A percentile compares a stretch with the other conserved stretches of the same genome.
phyloP scores from a whole-genome alignment of 2,113 vertebrate genomes.

The Caranx melampygus region DNA sequence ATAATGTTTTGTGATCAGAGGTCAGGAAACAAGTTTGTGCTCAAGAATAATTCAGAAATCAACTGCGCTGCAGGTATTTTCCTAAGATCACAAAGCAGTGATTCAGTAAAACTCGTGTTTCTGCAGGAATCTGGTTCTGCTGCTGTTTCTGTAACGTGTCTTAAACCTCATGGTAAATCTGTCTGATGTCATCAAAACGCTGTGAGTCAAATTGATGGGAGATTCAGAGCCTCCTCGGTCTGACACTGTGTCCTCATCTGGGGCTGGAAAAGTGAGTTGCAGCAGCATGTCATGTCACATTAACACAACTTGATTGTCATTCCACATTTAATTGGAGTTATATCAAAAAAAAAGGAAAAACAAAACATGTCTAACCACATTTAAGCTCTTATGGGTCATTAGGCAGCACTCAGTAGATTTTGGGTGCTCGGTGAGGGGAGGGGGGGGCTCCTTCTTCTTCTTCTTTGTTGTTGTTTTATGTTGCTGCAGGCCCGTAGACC shows the following conservation, averaged over 20 bases:
- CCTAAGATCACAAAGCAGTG: background rate
- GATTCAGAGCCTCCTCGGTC: constrained; percentile 7
- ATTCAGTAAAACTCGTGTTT: background rate
- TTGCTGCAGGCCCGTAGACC: constrained; percentile 63
- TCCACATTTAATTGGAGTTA: constrained; percentile 63
- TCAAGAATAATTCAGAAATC: background rate
- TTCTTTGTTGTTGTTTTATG: constrained; percentile 30
- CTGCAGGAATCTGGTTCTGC: background rate
- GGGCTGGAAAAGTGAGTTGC: constrained; percentile 50
- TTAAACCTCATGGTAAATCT: background rate
- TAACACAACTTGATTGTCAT: constrained; percentile 60
- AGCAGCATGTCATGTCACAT: constrained; percentile 65
- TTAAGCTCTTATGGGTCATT: constrained; percentile 54
- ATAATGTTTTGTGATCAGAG: background rate
- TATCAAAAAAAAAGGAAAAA: constrained; percentile 29
- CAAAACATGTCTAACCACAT: constrained; percentile 37
- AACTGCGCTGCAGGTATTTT: background rate
- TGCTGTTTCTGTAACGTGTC: background rate
- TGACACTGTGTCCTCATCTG: constrained; percentile 29
- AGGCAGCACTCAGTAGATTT: constrained; percentile 44
- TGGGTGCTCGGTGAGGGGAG: constrained; percentile 32
- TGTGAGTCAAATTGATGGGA: constrained; percentile 17
- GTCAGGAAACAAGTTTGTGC: background rate
- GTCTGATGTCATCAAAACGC: background rate
- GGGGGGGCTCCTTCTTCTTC: constrained; percentile 18